phyloP scores from a whole-genome alignment of 2,797 vertebrate genomes.

The Limosa lapponica region DNA sequence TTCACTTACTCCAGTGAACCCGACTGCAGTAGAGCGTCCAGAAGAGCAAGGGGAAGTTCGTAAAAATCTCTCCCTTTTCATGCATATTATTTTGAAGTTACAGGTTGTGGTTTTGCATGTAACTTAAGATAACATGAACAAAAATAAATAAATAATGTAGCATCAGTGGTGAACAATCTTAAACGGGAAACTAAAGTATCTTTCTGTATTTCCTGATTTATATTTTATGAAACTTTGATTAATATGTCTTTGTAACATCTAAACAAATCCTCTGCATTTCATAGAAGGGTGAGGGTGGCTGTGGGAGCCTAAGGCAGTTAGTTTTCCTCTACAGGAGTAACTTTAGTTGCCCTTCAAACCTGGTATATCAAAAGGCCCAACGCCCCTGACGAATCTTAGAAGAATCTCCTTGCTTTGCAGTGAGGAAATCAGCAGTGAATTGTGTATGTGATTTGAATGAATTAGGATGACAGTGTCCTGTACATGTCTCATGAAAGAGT shows the following conservation, averaged over 20 bases:
- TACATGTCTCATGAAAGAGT: background rate
- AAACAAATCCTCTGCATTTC: background rate
- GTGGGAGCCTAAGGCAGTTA: conserved; percentile 2
- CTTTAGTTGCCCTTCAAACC: background rate
- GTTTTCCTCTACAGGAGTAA: background rate
- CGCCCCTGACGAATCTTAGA: background rate
- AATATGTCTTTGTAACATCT: background rate
- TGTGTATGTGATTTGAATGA: background rate
- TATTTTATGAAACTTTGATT: background rate
- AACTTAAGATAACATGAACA: background rate
- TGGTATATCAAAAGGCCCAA: background rate
- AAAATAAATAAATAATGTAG: background rate
- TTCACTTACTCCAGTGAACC: background rate
- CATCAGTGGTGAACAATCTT: background rate
- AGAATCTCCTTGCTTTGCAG: background rate
- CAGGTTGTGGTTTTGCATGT: background rate
- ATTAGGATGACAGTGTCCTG: background rate
- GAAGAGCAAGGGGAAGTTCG: background rate
- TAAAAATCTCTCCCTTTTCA: background rate
- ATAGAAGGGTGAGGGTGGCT: background rate
- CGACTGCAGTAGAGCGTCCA: background rate
- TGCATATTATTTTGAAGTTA: background rate
- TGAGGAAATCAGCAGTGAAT: background rate
- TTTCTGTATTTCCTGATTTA: background rate
- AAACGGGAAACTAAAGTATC: background rate